These are phyloP conservation scores for Contarinia nasturtii DNA, from an alignment of 1,140 invertebrate genomes.

Conservation along the genomic window DNA sequence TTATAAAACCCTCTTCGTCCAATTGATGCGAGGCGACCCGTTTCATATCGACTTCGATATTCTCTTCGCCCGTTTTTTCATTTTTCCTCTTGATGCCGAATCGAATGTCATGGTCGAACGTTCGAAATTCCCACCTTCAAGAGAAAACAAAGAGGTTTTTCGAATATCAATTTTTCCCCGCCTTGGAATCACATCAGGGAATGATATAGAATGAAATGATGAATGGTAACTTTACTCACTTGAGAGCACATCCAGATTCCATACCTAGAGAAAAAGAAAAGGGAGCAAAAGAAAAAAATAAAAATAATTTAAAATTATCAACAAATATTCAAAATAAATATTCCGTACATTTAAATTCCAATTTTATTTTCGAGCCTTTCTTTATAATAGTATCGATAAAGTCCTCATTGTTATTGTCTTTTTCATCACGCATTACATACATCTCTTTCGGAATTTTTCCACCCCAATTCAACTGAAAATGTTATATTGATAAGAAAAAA, in stretches of 20 bases:
- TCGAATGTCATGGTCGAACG: slow-evolving; percentile 73
- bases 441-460: slow-evolving; percentile 51
- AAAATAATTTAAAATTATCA: background rate
- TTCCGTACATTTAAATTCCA: slow-evolving; percentile 41
- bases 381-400: slow-evolving; percentile 44
- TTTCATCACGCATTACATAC: slow-evolving; percentile 36
- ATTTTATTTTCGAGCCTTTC: slow-evolving; percentile 51
- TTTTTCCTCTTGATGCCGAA: slow-evolving; percentile 55
- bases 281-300: background rate
- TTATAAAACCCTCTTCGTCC: slow-evolving; percentile 56
- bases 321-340: too few species aligned
- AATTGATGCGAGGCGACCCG: slow-evolving; percentile 55
- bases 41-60: slow-evolving; percentile 42
- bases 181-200: too few species aligned
- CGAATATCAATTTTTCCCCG: too few species aligned
- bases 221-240: background rate
- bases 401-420: slow-evolving; percentile 32
- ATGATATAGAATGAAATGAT: too few species aligned
- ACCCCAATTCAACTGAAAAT: slow-evolving; percentile 14
- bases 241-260: background rate
- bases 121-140: slow-evolving; percentile 71
- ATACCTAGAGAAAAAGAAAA: too few species aligned
- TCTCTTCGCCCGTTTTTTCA: slow-evolving; percentile 34
- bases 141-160: too few species aligned
- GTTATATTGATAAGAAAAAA: background rate